Percentiles rank a stretch among this genome's conserved stretches.
Conservation (phyloP, 2,797 vertebrate genomes). For the Cottoperca gobio region DNA sequence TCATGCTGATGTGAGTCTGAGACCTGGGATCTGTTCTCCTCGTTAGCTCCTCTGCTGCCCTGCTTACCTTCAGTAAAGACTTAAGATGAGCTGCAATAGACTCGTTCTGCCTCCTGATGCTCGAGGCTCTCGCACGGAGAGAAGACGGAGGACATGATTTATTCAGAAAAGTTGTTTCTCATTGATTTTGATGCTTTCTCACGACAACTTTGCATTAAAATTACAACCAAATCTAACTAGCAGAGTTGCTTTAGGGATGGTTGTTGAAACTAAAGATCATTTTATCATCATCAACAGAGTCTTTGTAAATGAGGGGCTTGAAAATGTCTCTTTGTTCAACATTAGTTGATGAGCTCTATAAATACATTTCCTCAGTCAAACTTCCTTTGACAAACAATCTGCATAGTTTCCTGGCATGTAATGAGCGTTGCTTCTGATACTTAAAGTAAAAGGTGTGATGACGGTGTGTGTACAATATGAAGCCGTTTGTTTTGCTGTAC, state of each 20-base stretch:
- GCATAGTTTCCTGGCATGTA: neutral
- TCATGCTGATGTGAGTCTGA: constrained; percentile 30
- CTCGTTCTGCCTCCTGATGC: neutral
- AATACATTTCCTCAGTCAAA: neutral
- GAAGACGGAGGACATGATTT: neutral
- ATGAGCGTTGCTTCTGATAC: too few species aligned
- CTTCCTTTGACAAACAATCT: neutral
- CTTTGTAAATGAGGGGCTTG: too few species aligned
- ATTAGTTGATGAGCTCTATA: too few species aligned
- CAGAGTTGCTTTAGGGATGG: too few species aligned
- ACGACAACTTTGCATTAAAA: neutral
- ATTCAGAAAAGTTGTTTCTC: neutral
- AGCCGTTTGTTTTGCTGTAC: constrained; percentile 2
- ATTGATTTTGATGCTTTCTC: neutral
- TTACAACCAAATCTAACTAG: neutral
- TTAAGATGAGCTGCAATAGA: constrained; percentile 25
- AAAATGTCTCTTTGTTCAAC: too few species aligned
- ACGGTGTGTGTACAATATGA: neutral
- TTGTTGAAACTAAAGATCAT: too few species aligned
- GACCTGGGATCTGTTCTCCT: constrained; percentile 39
- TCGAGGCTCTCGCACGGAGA: neutral
- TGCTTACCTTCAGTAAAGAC: constrained; percentile 28
- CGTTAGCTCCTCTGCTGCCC: constrained; percentile 35
- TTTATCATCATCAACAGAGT: too few species aligned
- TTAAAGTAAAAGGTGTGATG: neutral